Conservation (phyloP, 2,888 invertebrate genomes). For the Caenorhabditis sp. region DNA sequence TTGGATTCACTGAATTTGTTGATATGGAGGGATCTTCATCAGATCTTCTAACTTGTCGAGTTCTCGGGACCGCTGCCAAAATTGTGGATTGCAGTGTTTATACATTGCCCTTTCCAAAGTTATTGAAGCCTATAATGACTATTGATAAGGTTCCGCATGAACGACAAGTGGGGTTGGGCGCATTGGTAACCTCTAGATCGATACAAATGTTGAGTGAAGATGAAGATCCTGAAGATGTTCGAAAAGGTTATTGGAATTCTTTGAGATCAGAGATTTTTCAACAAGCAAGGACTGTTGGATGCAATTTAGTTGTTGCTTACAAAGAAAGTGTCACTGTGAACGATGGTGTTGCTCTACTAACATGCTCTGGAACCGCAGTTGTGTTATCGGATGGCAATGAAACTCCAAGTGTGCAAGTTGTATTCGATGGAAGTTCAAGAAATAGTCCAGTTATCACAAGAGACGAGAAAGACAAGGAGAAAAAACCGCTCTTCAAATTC, state of each 20-base stretch:
- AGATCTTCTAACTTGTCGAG: conserved; percentile 32
- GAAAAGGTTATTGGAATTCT: conserved; percentile 85
- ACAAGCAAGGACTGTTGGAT: conserved; percentile 88
- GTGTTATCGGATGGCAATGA: conserved; percentile 20
- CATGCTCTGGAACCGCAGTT: conserved; percentile 34
- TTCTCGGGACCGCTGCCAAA: conserved; percentile 47
- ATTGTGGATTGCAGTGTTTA: conserved; percentile 5
- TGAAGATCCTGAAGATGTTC: conserved; percentile 32
- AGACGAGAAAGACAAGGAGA: conserved; percentile 23
- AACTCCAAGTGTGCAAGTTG: neutral
- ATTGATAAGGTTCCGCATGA: conserved; percentile 37
- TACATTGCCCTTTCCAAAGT: conserved; percentile 19
- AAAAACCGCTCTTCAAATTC: conserved; percentile 19
- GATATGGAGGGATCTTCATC: conserved; percentile 47
- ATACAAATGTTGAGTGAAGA: conserved; percentile 41
- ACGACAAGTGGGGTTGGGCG: conserved; percentile 42
- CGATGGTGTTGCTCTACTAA: conserved; percentile 43
- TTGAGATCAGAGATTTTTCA: conserved; percentile 91
- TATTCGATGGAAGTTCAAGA: conserved; percentile 14
- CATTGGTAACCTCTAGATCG: conserved; percentile 30
- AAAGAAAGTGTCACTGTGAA: conserved; percentile 86
- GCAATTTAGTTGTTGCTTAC: conserved; percentile 93
- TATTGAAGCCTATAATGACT: conserved; percentile 38
- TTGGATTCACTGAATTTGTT: conserved; percentile 43
- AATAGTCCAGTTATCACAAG: conserved; percentile 27